These are phyloP conservation scores for Caenorhabditis parvicauda DNA, from an alignment of 2,888 invertebrate species.

Conservation along the genomic window DNA sequence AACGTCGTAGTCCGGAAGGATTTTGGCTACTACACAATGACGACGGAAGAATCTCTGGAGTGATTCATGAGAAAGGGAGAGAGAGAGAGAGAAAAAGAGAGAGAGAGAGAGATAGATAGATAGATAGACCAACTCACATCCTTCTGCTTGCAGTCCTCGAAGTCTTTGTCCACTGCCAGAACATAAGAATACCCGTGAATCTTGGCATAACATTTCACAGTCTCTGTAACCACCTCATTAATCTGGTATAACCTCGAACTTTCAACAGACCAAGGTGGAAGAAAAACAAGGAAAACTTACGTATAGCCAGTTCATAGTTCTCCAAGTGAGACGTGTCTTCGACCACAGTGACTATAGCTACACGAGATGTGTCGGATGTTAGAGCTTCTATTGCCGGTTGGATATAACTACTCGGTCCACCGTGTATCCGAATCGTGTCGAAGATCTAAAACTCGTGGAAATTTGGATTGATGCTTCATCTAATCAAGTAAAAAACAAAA, in stretches of 20 bases:
- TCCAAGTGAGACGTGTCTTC: not conserved
- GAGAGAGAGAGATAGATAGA: too few species aligned
- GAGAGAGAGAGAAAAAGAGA: too few species aligned
- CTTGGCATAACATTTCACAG: constrained; percentile 13
- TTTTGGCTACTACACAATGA: constrained; percentile 22
- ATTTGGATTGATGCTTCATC: too few species aligned
- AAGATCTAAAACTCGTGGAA: too few species aligned
- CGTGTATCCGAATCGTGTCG: too few species aligned
- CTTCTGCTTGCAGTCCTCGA: constrained; percentile 17
- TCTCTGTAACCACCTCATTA: constrained; percentile 10
- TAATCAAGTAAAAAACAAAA: too few species aligned
- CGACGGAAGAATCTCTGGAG: constrained; percentile 33
- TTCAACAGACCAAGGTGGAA: too few species aligned
- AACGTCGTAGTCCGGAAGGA: constrained; percentile 20
- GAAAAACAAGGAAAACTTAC: constrained; percentile 7
- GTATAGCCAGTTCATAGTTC: constrained; percentile 11
- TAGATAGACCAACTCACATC: constrained; percentile 8
- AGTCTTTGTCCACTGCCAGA: constrained; percentile 9
- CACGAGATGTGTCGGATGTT: too few species aligned
- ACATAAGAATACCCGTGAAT: constrained; percentile 17
- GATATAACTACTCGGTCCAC: too few species aligned
- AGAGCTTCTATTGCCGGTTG: too few species aligned
- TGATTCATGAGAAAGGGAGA: not conserved
- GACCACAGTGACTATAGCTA: too few species aligned
- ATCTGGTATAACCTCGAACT: not conserved